A percentile compares a stretch with the other conserved stretches of the same genome.
Conservation (phyloP, 2,888 invertebrate genomes). For the Pseudococcus longispinus region DNA sequence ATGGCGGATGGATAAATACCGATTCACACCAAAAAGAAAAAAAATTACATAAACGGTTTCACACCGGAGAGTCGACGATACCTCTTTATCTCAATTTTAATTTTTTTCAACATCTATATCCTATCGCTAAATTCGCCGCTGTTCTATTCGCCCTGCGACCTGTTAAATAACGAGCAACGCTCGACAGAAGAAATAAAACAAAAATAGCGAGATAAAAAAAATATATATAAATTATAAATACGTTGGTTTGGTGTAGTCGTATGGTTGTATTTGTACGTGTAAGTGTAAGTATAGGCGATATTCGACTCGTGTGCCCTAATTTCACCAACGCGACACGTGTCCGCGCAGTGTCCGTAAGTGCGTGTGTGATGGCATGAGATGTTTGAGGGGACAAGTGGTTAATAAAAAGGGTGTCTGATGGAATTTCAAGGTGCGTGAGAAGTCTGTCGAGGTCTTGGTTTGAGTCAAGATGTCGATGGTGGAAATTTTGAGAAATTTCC, state of each 20-base stretch:
- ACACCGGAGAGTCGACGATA: neutral
- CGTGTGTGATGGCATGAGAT: neutral
- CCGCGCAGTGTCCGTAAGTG: neutral
- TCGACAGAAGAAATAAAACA: neutral
- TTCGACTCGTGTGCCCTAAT: conserved; percentile 1
- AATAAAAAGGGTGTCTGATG: neutral
- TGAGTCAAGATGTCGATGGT: too few species aligned
- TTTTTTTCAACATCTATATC: neutral
- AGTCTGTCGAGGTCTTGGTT: too few species aligned
- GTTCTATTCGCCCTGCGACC: too few species aligned
- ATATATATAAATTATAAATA: neutral
- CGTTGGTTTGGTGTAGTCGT: neutral
- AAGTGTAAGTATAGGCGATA: neutral
- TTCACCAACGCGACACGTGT: conserved; percentile 2
- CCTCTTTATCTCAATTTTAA: neutral
- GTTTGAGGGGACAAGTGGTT: neutral
- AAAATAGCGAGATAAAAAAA: neutral
- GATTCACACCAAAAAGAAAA: conserved; percentile 10
- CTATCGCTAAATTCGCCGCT: neutral
- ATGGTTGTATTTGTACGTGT: neutral
- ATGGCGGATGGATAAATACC: conserved; percentile 21
- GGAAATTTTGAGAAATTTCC: too few species aligned
- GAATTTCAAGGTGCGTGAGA: too few species aligned
- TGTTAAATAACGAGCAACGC: too few species aligned
- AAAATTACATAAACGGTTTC: neutral